Percentiles rank a stretch among this genome's conserved stretches.
Conservation (phyloP, 2,113 vertebrate species). For the Spea multiplicata region DNA sequence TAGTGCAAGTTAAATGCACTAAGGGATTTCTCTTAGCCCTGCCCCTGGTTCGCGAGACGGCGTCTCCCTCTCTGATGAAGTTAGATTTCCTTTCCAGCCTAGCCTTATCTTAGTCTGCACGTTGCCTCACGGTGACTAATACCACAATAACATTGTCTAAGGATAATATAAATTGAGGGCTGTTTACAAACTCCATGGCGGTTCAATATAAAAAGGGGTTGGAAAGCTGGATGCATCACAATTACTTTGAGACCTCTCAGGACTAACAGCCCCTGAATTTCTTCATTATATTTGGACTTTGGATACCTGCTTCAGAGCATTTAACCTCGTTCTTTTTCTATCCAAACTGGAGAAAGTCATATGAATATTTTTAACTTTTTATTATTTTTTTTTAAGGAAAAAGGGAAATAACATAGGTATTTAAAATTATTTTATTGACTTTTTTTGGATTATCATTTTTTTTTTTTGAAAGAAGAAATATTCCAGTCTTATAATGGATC, state of each 20-base stretch:
- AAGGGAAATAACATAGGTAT: not conserved
- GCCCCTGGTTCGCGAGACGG: conserved; percentile 59
- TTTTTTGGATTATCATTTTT: conserved; percentile 25
- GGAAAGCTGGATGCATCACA: conserved; percentile 61
- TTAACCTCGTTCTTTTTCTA: conserved; percentile 4
- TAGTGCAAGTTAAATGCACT: not conserved
- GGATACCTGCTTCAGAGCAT: conserved; percentile 1
- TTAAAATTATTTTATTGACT: conserved; percentile 26
- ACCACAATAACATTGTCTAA: conserved; percentile 79
- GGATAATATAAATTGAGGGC: conserved; percentile 68
- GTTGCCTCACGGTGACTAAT: conserved; percentile 78
- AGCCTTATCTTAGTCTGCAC: conserved; percentile 74
- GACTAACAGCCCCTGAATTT: conserved; percentile 17
- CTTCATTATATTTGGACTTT: conserved; percentile 1
- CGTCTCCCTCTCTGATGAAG: conserved; percentile 64
- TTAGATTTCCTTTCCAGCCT: conserved; percentile 67
- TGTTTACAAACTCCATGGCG: conserved; percentile 73
- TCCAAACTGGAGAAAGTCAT: not conserved
- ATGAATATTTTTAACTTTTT: not conserved
- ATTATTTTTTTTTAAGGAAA: not conserved
- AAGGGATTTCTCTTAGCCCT: conserved; percentile 42
- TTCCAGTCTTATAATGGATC: conserved; percentile 70
- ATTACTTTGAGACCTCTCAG: conserved; percentile 54
- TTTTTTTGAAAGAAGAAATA: conserved; percentile 16
- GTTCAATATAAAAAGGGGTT: conserved; percentile 71